Base-by-base conservation (phyloP, 2,113 vertebrate species). In the Neoarius graeffei region DNA sequence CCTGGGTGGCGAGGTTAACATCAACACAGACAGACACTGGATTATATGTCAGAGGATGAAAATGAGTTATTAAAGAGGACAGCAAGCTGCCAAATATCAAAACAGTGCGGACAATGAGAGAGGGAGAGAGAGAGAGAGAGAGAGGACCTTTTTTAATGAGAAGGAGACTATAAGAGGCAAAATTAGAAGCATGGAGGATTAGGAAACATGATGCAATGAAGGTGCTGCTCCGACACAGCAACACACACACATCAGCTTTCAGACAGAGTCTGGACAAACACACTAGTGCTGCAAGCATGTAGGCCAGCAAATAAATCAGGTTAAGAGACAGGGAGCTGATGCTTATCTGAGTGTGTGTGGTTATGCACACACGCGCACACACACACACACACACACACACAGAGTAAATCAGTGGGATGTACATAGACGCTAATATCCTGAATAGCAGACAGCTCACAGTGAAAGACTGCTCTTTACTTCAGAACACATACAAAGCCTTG, bases 241-340 rank as follows among this genome's bases (percentile, higher is more conserved):
- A 1, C 35, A 86, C 57, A 62, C 56, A 62, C 85, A 30, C 62
- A 48, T 30, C 30, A 23, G 74, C 27, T 59, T 76, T 67, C 64
- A 86, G 86, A 86, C 86, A 71, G 48, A 66, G 62, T 88, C 87
- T 85, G 87, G 64, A 88, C 77, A 35, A 27, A 87, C 56, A 84
- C 84, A 62, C 71, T 83, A 80, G 50, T 27, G 82, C 42, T 52
- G 60, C 81, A 84, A 52, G 20, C 64, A 64, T 86, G 87, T 81
- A 84, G 80, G 66, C 27, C 66, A 56, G 59, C 13, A 57, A 25
- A 30, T 88, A 86, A 88, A 83, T 87, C 86, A 83, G 81, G 69
- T 59, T 54, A 52, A 84, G 77, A 86, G 71, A 81, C 83, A 84
- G 59, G 64, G 50, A 88, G 73, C 85, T 83, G 81, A 52, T 73